Evolutionary conservation across 2,113 vertebrate genomes (phyloP).

Genomic region (Rhabdomys dilectus): DNA sequence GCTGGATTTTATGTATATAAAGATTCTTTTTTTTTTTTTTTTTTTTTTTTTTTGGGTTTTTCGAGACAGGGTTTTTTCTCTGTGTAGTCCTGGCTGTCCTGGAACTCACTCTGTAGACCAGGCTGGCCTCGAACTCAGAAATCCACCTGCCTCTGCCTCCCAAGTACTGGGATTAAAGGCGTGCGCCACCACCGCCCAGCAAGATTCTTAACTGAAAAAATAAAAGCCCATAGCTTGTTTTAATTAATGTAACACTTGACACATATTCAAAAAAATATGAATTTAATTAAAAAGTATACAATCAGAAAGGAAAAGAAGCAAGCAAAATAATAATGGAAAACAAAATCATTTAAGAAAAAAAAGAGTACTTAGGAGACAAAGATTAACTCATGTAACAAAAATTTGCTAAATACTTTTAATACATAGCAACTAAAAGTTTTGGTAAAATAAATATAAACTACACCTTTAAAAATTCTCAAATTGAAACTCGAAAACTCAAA

Average conservation of each 20-base stretch:
- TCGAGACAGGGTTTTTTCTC: too few relatives aligned
- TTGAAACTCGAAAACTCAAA: constrained; percentile 4
- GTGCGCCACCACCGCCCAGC: too few relatives aligned
- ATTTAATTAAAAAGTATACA: constrained; percentile 57
- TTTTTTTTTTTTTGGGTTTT: too few relatives aligned
- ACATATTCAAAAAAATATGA: neutral
- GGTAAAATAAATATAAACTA: constrained; percentile 75
- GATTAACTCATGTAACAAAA: constrained; percentile 51
- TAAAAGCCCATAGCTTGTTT: neutral
- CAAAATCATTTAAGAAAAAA: constrained; percentile 48
- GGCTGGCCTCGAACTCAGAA: too few relatives aligned
- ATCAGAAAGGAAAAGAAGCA: constrained; percentile 41
- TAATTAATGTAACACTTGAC: constrained; percentile 48
- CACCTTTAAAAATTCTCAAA: constrained; percentile 78
- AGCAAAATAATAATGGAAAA: constrained; percentile 55
- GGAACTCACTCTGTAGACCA: too few relatives aligned
- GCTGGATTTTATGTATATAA: constrained; percentile 25
- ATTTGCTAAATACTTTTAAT: constrained; percentile 40
- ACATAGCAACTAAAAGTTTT: constrained; percentile 33
- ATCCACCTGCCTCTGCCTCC: too few relatives aligned
- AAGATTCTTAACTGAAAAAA: constrained; percentile 54
- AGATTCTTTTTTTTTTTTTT: too few relatives aligned
- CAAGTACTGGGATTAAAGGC: too few relatives aligned
- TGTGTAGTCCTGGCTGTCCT: too few relatives aligned
- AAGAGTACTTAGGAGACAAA: constrained; percentile 27